Evolutionary conservation across 2,113 vertebrate genomes (phyloP).

Genomic region (Labeo catla): DNA sequence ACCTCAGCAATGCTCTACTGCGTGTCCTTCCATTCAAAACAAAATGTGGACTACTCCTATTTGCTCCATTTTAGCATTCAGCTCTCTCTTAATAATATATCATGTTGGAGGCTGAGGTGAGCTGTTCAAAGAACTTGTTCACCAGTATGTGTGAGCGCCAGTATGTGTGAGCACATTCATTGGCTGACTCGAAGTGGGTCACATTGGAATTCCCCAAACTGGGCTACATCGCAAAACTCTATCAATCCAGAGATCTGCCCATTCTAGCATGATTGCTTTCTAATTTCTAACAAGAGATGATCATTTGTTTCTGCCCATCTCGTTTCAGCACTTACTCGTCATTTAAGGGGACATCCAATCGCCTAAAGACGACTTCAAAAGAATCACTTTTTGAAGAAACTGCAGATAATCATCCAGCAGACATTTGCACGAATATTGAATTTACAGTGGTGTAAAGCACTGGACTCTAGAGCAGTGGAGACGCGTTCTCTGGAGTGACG

Average conservation of each 20-base stretch:
- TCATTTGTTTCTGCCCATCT: too few species aligned
- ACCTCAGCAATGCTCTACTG: conserved; percentile 71
- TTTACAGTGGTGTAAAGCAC: too few species aligned
- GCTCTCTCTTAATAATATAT: conserved; percentile 78
- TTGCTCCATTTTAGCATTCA: conserved; percentile 79
- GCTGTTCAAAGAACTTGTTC: conserved; percentile 42
- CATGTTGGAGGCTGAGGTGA: conserved; percentile 81
- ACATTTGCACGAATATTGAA: conserved; percentile 75
- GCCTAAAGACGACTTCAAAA: conserved; percentile 73
- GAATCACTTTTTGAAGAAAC: conserved; percentile 49
- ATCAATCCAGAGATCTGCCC: conserved; percentile 78
- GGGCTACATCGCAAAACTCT: conserved; percentile 86
- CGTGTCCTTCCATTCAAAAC: conserved; percentile 82
- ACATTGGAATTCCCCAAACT: conserved; percentile 87
- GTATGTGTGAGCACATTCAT: conserved; percentile 37
- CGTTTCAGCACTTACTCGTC: conserved; percentile 77
- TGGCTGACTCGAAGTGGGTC: conserved; percentile 73
- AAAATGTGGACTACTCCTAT: conserved; percentile 84
- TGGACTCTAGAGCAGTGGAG: too few species aligned
- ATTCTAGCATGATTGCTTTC: conserved; percentile 81
- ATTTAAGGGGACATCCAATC: conserved; percentile 74
- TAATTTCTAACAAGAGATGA: conserved; percentile 86
- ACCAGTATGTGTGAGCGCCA: too few species aligned
- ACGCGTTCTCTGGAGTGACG: too few species aligned
- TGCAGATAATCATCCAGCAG: conserved; percentile 75